Base-by-base conservation (phyloP, 2,113 vertebrate species). In the Lipotes vexillifer region DNA sequence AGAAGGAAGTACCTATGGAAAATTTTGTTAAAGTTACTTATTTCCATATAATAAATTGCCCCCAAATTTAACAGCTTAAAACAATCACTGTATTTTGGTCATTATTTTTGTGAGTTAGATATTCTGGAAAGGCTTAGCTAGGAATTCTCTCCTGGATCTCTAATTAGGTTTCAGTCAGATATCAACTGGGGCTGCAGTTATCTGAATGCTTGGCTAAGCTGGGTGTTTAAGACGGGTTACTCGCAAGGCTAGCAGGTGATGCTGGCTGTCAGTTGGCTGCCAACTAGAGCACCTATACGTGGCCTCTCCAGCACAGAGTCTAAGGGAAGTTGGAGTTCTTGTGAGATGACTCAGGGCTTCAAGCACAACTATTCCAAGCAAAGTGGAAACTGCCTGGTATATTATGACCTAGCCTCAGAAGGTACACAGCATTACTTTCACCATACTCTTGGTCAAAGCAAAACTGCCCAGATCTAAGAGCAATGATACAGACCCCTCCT, bases 241-340 rank as follows among this genome's bases (percentile, higher is more conserved):
- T n/a, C 23, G 31, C 18, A 12, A 4, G 61, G 20, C 25, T 1
- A n/a, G 31, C 23, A 55, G 33, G 29, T 59, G 12, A 52, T 13
- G 25, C 23, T 21, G 38, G 38, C 38, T 36, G 27, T 63, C n/a
- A 63, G 59, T n/a, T 36, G 52, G 36, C 63, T 61, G 33, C 31
- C 3, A 25, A 12, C 4, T 13, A 65, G 3, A 69, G 38, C 4
- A 11, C 21, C 44, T 18, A 21, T 6, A 2, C 36, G 17, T 3
- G 44, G 52, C 27, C 72, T 23, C 66, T 71, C 12, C 21, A 27
- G 29, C 20, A 49, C 2, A 31, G 61, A 13, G 8, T 14, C 38
- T 86, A 52, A 57, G 31, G 61, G 41, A 72, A 74, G 33, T 0
- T 1, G 13, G 21, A 1, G 4, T 57, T 33, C 38, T 57, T 65